Base-by-base conservation (phyloP, 2,888 invertebrate species). In the Lycophotia porphyrea region DNA sequence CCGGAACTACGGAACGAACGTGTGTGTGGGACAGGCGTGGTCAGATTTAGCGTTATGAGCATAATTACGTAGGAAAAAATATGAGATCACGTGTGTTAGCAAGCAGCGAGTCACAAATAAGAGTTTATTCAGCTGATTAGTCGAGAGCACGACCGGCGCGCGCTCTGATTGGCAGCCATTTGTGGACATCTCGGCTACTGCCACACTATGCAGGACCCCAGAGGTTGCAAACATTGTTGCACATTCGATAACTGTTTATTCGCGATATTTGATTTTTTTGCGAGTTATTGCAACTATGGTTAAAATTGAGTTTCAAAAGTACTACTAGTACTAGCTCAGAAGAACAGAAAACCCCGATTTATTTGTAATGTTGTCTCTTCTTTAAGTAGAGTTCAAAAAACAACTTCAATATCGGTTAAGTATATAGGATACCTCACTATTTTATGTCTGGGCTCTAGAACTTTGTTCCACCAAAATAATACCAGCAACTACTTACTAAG, bases 101-200 rank as follows among this genome's bases (percentile, higher is more conserved):
- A 34, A 76, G 73, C 55, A 70, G 39, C 70, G 74, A 70, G 78
- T 74, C 85, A 87, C 77, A 81, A 80, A 84, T 71, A 52, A 78
- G 71, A 82, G 58, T 78, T 78, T 78, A 75, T 83, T 85, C 83
- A 80, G 87, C 88, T 90, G 89, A 91, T 91, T 90, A 91, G 84
- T 74, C 73, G 71, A 78, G 84, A 87, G 74, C 84, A 84, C 76
- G 84, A 84, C 72, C 82, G 86, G 81, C 85, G 85, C 78, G 91
- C 81, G 89, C 89, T 89, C 88, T 91, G 91, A 92, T 92, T 91
- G 92, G 87, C 84, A 87, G 86, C 77, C 82, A 88, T 84, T 88
- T 75, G 87, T 76, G 55, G 58, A 61, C 80, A 80, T 78, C 82
- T 84, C 81, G 60, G 77, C 82, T 84, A 78, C 82, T 72, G 76